Base-by-base conservation (phyloP, 2,113 vertebrate genomes). In the Mesembrinibis cayennensis region DNA sequence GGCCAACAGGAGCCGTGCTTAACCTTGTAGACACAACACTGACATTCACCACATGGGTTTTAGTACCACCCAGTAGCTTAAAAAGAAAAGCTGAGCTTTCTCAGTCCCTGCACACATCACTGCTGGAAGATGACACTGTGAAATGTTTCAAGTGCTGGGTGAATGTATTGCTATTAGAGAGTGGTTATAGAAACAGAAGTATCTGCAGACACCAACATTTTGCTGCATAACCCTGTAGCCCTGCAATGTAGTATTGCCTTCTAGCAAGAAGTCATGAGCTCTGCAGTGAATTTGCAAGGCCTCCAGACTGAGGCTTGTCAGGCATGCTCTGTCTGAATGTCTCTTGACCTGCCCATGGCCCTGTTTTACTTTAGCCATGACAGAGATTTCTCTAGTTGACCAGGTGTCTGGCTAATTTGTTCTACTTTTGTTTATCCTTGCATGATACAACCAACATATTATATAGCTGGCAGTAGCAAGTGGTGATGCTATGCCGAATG, bases 401-500 rank as follows among this genome's bases (percentile, higher is more conserved):
- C 16, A 25, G 18, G 5, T 32, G 6, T 32, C 29, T 44, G 12
- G 27, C 23, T 58, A 40, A 49, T 90, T 82, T 45, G 6, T 72
- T 79, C 25, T 53, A 3, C 34, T 66, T 61, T 21, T 36, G 6
- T 58, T 67, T 62, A 32, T 45, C 17, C 22, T 74, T 66, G 23
- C 1, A 0, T 38, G 25, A 14, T 53, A 34, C 50, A 71, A 26
- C 12, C 5, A 2, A 59, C 4, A 0, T 40, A 49, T 62, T 34
- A 25, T 29, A 34, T 1, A 42, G 30, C 50, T 76, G 36, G 21
- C 55, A 53, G 70, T 19, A 30, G 47, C 59, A 85, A 58, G 45
- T 0, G 0, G 9, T 11, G 26, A 13, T n/a, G 4, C 11, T 63
- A 4, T 9, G 5, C 23, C 2, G 6, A 78, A 45, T 38, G 23